Evolutionary conservation across 2,888 invertebrate genomes (phyloP), one percentile per base, ranked within the genome.

Genomic region (Cataglyphis albicans): DNA sequence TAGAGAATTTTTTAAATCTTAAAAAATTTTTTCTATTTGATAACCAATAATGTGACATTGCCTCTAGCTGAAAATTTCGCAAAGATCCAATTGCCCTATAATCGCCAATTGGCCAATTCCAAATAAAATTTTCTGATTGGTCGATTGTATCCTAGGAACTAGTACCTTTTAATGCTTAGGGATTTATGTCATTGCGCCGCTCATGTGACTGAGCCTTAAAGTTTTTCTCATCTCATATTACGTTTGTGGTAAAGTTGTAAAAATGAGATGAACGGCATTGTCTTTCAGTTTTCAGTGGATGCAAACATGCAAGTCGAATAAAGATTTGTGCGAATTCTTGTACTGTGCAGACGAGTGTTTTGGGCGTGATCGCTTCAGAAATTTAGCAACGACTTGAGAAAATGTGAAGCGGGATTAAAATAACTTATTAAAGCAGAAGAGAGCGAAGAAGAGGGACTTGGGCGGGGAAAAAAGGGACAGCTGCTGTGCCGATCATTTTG

Each of bases 401-500:
- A 52, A 52, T 52, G 52, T 52, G 52, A 52, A 7, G 48, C n/a
- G 52, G 52, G 7, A n/a, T n/a, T 48, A 52, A 52, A 35, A 35
- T 29, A 29, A n/a, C n/a, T 52, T n/a, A 7, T 52, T 52, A 7
- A 52, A 52, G 18, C 18, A 15, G 52, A 3, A 52, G 7, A n/a
- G 7, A n/a, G n/a, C 1, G 52, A 2, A 7, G 7, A 18, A n/a
- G n/a, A 3, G n/a, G 3, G 52, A 52, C n/a, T 52, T n/a, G 52
- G 52, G n/a, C 52, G 2, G n/a, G 52, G n/a, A 18, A 52, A n/a
- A 18, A 7, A n/a, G n/a, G 6, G 18, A n/a, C n/a, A 52, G 52
- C 52, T 52, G 52, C 52, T 52, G 52, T 52, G 52, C 52, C 52
- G 15, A 52, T 52, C 52, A n/a, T 52, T 52, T 52, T 52, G n/a